These are phyloP conservation scores for Smutsia gigantea DNA, from an alignment of 2,797 vertebrate genomes.

Conservation along the genomic window DNA sequence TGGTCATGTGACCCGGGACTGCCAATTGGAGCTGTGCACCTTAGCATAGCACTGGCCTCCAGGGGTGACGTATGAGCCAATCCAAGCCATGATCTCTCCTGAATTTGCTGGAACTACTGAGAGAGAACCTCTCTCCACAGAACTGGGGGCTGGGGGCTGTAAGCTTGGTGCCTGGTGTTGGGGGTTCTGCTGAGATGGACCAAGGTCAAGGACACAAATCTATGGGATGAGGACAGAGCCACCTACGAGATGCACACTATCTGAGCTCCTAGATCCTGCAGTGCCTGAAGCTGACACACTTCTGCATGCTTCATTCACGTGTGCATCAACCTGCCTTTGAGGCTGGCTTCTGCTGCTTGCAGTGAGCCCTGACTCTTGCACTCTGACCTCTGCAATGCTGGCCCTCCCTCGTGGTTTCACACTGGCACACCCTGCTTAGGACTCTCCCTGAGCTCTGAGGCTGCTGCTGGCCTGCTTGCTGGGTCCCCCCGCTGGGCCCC, in stretches of 20 bases:
- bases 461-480: no score
- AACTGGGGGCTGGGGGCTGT: background rate
- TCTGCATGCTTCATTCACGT: fast-evolving
- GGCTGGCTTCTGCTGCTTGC: background rate
- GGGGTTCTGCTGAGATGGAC: background rate
- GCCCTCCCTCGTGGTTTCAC: no score
- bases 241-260: fast-evolving
- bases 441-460: background rate
- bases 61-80: background rate
- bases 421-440: fast-evolving
- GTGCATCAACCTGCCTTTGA: background rate
- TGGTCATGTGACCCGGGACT: background rate
- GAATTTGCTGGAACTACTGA: background rate
- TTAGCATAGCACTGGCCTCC: fast-evolving
- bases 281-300: background rate
- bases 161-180: background rate
- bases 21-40: background rate
- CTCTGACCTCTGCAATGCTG: background rate
- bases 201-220: background rate
- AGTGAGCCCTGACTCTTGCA: background rate
- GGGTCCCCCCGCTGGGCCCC: background rate
- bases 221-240: background rate
- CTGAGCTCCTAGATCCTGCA: background rate
- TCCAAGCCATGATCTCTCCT: background rate
- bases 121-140: background rate